Evolutionary conservation across 2,888 invertebrate genomes (phyloP), one percentile per base, ranked within the genome.

Genomic region (Clivina fossor): DNA sequence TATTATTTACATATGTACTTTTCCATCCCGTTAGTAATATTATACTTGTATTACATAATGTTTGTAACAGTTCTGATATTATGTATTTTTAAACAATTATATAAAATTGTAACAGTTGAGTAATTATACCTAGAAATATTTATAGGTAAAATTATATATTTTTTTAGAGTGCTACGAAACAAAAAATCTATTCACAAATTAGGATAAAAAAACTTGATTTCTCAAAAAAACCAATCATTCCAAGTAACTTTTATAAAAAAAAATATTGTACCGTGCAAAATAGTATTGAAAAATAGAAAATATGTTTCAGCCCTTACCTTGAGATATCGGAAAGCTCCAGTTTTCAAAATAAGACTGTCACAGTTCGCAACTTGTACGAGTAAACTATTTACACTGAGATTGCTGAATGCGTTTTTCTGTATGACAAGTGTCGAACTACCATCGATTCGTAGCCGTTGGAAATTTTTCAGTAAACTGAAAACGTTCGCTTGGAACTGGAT

Each of bases 291-390:
- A 24, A 24, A 24, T 24, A 24, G 26, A 24, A 24, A 24, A 7
- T 24, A n/a, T n/a, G 8, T n/a, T 33, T 33, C 5, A 41, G 7
- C 2, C 58, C 65, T 63, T 61, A 74, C 82, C 71, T 79, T 78
- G 56, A 82, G 78, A 59, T 80, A 80, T 64, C 76, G 77, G 68
- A 86, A 86, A 16, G 85, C 79, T 59, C 76, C 78, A 60, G 80
- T 80, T 69, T 85, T 84, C 54, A 87, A 75, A 11, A 78, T 72
- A 38, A 86, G 74, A 47, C 76, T 70, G 63, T 79, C 78, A 71
- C 84, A 83, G 64, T 80, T 75, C 57, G 78, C 74, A 41, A 86
- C 77, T 64, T 84, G 80, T 56, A 85, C 73, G 55, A 79, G 76
- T 30, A 83, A 77, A 71, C 78, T 80, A 58, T 81, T 74, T 4